Evolutionary conservation across 2,888 invertebrate species (phyloP).

Genomic region (Coremacera marginata): DNA sequence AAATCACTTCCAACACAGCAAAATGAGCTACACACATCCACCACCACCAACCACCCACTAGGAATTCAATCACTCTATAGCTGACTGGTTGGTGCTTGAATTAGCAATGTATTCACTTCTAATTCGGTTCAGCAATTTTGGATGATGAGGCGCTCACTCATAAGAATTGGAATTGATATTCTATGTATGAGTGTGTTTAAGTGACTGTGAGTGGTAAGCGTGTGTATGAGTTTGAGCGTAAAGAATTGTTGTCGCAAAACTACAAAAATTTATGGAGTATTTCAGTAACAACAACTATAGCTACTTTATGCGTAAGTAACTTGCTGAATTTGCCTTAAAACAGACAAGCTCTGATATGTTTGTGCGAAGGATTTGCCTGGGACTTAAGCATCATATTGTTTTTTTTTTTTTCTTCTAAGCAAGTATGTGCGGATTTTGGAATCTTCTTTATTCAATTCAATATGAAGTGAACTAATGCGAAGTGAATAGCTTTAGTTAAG

Average conservation of each 20-base stretch:
- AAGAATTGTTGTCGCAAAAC: neutral
- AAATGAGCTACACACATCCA: neutral
- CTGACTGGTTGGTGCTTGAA: neutral
- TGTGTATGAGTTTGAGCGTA: neutral
- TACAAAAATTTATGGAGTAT: neutral
- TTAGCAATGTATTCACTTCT: slow-evolving; percentile 14
- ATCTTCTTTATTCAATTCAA: too few relatives aligned
- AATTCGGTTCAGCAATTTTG: slow-evolving; percentile 17
- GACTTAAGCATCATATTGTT: neutral
- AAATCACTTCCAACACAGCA: neutral
- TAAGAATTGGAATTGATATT: neutral
- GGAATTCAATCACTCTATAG: neutral
- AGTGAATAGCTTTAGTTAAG: too few relatives aligned
- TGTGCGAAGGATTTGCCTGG: neutral
- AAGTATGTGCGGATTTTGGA: too few relatives aligned
- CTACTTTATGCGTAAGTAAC: neutral
- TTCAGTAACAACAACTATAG: neutral
- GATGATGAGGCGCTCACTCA: slow-evolving; percentile 4
- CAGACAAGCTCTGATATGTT: neutral
- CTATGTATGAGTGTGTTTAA: neutral
- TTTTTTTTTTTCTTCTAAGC: neutral
- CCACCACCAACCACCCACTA: neutral
- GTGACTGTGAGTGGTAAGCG: neutral
- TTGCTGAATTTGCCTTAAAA: too few relatives aligned
- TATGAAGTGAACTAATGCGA: too few relatives aligned